These are phyloP conservation scores for Neomorphus geoffroyi DNA, from an alignment of 2,797 vertebrate genomes.

Conservation along the genomic window DNA sequence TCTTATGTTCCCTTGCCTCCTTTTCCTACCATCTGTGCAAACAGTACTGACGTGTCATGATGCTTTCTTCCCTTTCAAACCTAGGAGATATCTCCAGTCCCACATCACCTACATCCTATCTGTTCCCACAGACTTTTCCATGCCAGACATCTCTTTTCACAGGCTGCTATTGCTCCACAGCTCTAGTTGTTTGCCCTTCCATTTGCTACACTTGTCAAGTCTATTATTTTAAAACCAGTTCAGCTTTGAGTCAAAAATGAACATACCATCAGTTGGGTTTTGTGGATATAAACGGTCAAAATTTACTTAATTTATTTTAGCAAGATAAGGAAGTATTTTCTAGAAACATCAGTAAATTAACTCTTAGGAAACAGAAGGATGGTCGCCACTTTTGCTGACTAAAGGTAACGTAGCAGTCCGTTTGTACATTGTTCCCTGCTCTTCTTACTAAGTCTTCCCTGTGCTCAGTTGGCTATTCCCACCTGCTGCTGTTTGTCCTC, in stretches of 20 bases:
- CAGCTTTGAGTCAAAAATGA: not conserved
- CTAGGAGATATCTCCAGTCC: not conserved
- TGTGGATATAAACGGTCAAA: not conserved
- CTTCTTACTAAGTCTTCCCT: not conserved
- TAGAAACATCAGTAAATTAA: not conserved
- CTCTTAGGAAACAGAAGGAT: not conserved
- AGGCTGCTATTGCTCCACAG: not conserved
- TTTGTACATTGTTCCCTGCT: not conserved
- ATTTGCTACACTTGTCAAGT: not conserved
- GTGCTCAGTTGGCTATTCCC: not conserved
- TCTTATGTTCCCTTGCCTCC: not conserved
- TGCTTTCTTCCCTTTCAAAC: not conserved
- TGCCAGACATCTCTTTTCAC: not conserved
- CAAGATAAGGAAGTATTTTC: not conserved
- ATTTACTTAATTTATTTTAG: not conserved
- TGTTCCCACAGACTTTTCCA: not conserved
- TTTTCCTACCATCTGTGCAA: not conserved
- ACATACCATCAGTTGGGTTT: not conserved
- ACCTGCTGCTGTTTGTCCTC: constrained; percentile 38
- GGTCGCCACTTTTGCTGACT: not conserved
- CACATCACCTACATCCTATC: not conserved
- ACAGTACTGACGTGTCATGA: not conserved
- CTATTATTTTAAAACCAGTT: not conserved
- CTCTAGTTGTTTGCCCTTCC: not conserved
- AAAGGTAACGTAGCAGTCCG: not conserved